Base-by-base conservation (phyloP, 2,113 vertebrate species). In the Geococcyx californianus region DNA sequence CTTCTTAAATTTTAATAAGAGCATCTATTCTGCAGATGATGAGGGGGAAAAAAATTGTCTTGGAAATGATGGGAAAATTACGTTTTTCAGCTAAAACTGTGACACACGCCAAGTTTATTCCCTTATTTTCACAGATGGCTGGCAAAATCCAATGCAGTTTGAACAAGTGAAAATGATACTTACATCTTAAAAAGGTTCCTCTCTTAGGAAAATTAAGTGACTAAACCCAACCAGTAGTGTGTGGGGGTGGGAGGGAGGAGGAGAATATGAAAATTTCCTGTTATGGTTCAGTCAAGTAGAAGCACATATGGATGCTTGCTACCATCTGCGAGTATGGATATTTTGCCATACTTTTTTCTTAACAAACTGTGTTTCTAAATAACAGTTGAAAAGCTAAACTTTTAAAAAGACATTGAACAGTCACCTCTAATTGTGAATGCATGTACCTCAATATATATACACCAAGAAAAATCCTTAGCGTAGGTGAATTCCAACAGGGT, bases 91-190 rank as follows among this genome's bases (percentile, higher is more conserved):
- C 87, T 73, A 76, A 58, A 74, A 90, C 1, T 87, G 81, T 0
- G 0, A 92, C 82, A 91, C 52, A 59, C 64, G 84, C 80, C 89
- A 92, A 95, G 67, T 68, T 70, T 94, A 86, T 25, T 93, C 79
- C 83, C 93, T 91, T 85, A 75, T 86, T 73, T 68, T 90, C 91
- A 93, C 93, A 94, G 96, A 96, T 95, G 86, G 92, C 60, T 89
- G 51, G 70, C 76, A 96, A 93, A 88, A 74, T 31, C 77, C 75
- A 83, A 47, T 47, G 44, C 17, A 78, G 69, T 69, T 58, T 73
- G 45, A 92, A 76, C 26, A 87, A 94, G 68, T 88, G 51, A 97
- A 95, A 89, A 83, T 44, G 20, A 86, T 76, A 95, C 47, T 78
- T 76, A 16, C 8, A 92, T 94, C 70, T 93, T 82, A 47, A 85